Evolutionary conservation across 2,888 invertebrate genomes (phyloP).

Genomic region (Glaucopsyche alexis): DNA sequence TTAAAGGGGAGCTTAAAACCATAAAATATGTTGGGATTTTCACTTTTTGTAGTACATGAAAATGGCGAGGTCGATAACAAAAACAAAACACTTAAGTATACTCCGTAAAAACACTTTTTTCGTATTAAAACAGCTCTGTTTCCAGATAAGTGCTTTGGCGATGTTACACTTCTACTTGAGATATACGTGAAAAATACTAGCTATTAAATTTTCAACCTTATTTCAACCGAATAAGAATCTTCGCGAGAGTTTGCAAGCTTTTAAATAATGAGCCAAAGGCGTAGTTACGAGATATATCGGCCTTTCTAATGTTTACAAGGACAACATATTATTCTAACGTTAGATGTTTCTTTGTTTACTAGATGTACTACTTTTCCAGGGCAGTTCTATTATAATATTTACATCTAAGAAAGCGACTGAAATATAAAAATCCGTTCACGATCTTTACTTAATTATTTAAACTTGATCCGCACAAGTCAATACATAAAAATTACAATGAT

Average conservation of each 20-base stretch:
- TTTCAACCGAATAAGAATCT: not conserved
- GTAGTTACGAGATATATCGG: slow-evolving; percentile 30
- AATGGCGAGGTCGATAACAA: slow-evolving; percentile 31
- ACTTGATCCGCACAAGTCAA: too few relatives aligned
- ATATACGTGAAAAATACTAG: slow-evolving; percentile 16
- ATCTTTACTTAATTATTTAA: too few relatives aligned
- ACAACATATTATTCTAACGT: not conserved
- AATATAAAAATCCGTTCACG: too few relatives aligned
- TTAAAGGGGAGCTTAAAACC: not conserved
- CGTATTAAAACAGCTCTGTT: slow-evolving; percentile 43
- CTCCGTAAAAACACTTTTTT: slow-evolving; percentile 36
- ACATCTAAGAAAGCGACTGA: not conserved
- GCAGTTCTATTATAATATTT: not conserved
- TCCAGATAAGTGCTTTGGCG: slow-evolving; percentile 40
- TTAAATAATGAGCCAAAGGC: slow-evolving; percentile 29
- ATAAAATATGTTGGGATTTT: slow-evolving; percentile 3
- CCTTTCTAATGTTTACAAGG: slow-evolving; percentile 29
- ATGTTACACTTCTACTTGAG: slow-evolving; percentile 38
- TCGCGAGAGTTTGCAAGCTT: not conserved
- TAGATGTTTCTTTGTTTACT: not conserved
- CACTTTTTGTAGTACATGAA: slow-evolving; percentile 2
- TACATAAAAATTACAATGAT: too few relatives aligned
- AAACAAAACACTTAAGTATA: slow-evolving; percentile 34
- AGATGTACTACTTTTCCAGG: not conserved
- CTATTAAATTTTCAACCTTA: slow-evolving; percentile 20